Percentiles rank a stretch among this genome's conserved stretches.
phyloP scores from a whole-genome alignment of 2,113 vertebrate genomes.

The Naja naja region DNA sequence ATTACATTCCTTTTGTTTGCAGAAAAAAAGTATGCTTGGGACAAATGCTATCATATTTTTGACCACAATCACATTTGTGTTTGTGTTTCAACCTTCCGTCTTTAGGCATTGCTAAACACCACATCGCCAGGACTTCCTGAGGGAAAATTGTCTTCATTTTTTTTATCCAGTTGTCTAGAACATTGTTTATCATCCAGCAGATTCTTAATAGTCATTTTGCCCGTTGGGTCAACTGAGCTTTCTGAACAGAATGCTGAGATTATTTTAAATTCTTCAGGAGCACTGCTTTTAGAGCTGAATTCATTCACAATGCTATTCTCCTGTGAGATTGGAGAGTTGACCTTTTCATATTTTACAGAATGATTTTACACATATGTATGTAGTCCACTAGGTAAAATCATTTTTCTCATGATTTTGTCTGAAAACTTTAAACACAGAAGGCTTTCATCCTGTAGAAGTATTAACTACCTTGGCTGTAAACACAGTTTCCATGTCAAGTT shows the following conservation, averaged over 20 bases:
- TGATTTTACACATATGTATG: constrained; percentile 23
- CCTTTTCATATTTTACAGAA: constrained; percentile 8
- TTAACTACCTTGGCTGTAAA: constrained; percentile 2
- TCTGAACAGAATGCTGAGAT: constrained; percentile 26
- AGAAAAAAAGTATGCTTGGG: background rate
- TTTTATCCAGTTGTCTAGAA: constrained; percentile 5
- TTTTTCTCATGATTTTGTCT: constrained; percentile 38
- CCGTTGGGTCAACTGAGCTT: background rate
- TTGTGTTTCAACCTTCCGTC: background rate
- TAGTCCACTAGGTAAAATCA: constrained; percentile 6
- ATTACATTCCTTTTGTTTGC: background rate
- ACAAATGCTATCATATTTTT: constrained; percentile 18
- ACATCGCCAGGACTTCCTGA: background rate
- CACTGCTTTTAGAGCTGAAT: constrained; percentile 27
- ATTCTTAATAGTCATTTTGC: constrained; percentile 8
- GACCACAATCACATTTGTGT: background rate
- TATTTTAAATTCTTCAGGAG: constrained; percentile 30
- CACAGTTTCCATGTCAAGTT: constrained; percentile 48
- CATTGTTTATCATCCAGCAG: background rate
- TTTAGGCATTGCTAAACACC: background rate
- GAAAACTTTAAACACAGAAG: constrained; percentile 54
- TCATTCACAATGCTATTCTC: background rate
- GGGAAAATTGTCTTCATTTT: background rate
- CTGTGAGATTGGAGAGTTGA: constrained; percentile 34
- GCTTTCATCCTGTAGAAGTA: constrained; percentile 32